phyloP scores from a whole-genome alignment of 2,797 vertebrate species.

The Enteromius afrohamiltoni region DNA sequence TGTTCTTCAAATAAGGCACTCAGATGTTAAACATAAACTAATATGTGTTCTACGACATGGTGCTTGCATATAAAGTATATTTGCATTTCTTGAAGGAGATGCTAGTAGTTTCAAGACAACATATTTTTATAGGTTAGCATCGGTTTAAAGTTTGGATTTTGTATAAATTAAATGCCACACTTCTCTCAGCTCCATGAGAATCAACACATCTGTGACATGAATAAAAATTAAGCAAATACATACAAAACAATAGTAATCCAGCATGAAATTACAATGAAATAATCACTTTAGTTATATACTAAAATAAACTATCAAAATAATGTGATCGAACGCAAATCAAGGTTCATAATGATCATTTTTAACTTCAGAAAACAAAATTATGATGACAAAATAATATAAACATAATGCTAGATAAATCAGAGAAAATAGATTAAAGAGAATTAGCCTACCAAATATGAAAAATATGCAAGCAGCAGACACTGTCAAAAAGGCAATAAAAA shows the following conservation, averaged over 20 bases:
- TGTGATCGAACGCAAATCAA: too few relatives aligned
- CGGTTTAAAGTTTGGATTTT: background rate
- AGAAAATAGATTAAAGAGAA: too few relatives aligned
- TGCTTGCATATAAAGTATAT: background rate
- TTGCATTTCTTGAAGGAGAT: slow-evolving; percentile 10
- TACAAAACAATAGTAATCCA: background rate
- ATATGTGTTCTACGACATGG: background rate
- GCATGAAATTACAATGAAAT: background rate
- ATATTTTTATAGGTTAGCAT: background rate
- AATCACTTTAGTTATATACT: background rate
- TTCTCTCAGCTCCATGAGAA: background rate
- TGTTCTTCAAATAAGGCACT: slow-evolving; percentile 11
- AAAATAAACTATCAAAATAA: too few relatives aligned
- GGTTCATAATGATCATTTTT: too few relatives aligned
- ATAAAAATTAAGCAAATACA: background rate
- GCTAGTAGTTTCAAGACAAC: background rate
- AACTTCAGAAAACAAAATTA: too few relatives aligned
- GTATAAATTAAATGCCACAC: background rate
- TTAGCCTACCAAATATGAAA: too few relatives aligned
- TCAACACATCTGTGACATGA: background rate
- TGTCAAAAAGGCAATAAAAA: too few relatives aligned
- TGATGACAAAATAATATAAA: too few relatives aligned
- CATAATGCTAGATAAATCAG: too few relatives aligned
- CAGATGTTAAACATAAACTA: background rate
- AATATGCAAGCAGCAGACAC: too few relatives aligned